phyloP scores from a whole-genome alignment of 1,140 invertebrate genomes.

The fruit fly (Drosophila melanogaster) region Release_6_plus_ISO1_MT NC_004354.4:12233001-12233500 shows the following conservation, averaged over 20 bases:
- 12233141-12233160: constrained; percentile 2
- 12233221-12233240: constrained; percentile 41
- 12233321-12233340: constrained; percentile 16
- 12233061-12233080: neutral
- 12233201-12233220: constrained; percentile 7
- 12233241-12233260: constrained; percentile 9
- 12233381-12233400: neutral
- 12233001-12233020: neutral
- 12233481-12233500: constrained; percentile 75
- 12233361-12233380: no score
- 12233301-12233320: constrained; percentile 2
- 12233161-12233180: constrained; percentile 29
- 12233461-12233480: constrained; percentile 49
- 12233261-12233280: constrained; percentile 41
- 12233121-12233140: neutral
- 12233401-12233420: constrained; percentile 29
- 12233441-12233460: constrained; percentile 15
- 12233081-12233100: neutral
- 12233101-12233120: no score
- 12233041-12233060: neutral
- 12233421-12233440: constrained; percentile 9
- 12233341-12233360: neutral
- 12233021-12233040: neutral
- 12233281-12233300: constrained; percentile 29
- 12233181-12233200: constrained; percentile 9